phyloP scores from a whole-genome alignment of 2,113 vertebrate species.

The Alectura lathami region DNA sequence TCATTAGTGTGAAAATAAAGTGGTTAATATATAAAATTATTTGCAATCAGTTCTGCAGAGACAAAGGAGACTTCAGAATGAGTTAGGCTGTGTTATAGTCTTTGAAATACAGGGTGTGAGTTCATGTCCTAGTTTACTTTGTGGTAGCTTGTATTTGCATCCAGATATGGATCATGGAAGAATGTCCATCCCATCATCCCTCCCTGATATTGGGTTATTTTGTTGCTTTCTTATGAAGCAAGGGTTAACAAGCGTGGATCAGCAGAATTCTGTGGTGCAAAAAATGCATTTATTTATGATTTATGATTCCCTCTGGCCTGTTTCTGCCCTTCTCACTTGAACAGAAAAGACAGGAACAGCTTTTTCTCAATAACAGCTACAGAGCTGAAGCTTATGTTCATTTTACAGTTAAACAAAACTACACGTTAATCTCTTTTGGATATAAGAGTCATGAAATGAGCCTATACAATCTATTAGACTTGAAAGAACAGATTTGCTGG shows the following conservation, averaged over 20 bases:
- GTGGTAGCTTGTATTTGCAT: background rate
- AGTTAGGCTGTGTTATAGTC: background rate
- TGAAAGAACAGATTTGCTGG: background rate
- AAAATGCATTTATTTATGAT: background rate
- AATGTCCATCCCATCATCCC: background rate
- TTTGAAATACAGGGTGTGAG: background rate
- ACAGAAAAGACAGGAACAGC: background rate
- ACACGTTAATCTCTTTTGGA: slow-evolving; percentile 10
- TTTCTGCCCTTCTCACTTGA: background rate
- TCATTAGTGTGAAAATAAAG: background rate
- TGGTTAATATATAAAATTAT: background rate
- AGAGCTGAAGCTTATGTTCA: background rate
- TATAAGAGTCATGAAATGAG: slow-evolving; percentile 39
- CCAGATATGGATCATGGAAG: background rate
- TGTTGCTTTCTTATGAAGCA: background rate
- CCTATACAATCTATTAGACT: slow-evolving; percentile 5
- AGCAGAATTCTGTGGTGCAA: background rate
- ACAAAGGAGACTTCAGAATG: background rate
- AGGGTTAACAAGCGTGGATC: background rate
- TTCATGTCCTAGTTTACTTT: background rate
- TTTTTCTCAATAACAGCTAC: background rate
- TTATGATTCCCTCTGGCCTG: background rate
- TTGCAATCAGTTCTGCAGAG: background rate
- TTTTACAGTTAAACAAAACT: slow-evolving; percentile 43
- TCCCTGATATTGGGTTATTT: background rate